Evolutionary conservation across 2,113 vertebrate species (phyloP).

Genomic region (Beaufortia kweichowensis): DNA sequence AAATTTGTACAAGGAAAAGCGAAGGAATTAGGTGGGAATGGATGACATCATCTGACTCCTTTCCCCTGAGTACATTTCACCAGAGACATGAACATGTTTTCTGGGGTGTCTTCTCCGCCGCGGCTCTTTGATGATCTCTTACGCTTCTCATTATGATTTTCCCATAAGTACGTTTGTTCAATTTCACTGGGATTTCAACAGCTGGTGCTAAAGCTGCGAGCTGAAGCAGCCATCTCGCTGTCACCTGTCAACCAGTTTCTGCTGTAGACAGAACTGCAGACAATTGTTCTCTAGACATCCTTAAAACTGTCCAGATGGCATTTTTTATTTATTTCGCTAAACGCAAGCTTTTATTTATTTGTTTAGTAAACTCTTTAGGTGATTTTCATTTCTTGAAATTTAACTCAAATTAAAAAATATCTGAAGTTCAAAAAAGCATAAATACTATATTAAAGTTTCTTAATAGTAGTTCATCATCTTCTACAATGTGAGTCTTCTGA

Average conservation of each 20-base stretch:
- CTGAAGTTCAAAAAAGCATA: no score
- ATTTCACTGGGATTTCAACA: constrained; percentile 39
- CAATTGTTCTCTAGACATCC: neutral
- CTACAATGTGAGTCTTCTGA: no score
- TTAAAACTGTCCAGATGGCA: neutral
- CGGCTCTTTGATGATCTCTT: constrained; percentile 51
- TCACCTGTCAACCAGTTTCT: neutral
- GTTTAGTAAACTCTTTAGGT: neutral
- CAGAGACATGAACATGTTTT: constrained; percentile 40
- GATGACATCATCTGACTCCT: neutral
- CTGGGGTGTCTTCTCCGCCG: constrained; percentile 41
- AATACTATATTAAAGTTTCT: no score
- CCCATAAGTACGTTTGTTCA: constrained; percentile 34
- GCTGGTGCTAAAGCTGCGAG: constrained; percentile 35
- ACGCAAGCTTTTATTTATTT: neutral
- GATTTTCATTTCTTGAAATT: neutral
- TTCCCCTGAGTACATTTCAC: neutral
- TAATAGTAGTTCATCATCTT: no score
- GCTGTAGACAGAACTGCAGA: neutral
- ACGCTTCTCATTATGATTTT: constrained; percentile 29
- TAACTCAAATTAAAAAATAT: no score
- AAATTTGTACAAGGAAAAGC: neutral
- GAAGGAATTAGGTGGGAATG: neutral
- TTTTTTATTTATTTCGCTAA: neutral
- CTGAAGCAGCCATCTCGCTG: neutral